Conservation (phyloP, 2,888 invertebrate species). For the Flabesymbios commensalis region DNA sequence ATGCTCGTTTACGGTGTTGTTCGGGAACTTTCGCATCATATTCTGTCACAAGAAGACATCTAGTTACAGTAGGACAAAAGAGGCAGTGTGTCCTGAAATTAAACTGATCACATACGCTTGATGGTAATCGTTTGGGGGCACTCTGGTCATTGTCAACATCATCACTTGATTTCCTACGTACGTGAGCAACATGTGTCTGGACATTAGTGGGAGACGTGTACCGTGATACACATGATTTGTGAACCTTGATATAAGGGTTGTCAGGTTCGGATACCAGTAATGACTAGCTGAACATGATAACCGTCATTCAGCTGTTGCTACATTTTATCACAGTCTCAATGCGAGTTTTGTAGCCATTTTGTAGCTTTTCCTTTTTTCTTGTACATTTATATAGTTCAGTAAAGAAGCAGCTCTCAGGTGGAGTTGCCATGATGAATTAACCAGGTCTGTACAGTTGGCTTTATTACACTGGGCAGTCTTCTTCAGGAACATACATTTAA, state of each 20-base stretch:
- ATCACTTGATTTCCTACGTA: background rate
- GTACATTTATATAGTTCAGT: background rate
- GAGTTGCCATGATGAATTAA: too few species aligned
- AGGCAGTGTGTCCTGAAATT: background rate
- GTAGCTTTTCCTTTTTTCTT: background rate
- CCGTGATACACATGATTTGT: constrained; percentile 1
- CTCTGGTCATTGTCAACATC: background rate
- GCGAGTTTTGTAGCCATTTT: constrained; percentile 2
- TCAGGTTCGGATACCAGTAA: background rate
- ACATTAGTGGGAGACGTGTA: constrained; percentile 1
- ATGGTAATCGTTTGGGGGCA: constrained; percentile 4
- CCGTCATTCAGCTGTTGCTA: background rate
- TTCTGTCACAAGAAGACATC: background rate
- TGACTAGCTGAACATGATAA: constrained; percentile 1
- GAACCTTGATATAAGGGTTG: background rate
- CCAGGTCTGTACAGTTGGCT: too few species aligned
- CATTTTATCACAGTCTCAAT: background rate
- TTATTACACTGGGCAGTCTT: too few species aligned
- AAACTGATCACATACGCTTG: background rate
- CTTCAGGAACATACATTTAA: too few species aligned
- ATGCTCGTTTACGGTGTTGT: background rate
- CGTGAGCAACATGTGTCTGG: constrained; percentile 2
- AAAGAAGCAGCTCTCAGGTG: background rate
- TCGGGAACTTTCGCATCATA: background rate
- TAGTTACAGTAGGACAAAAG: background rate